These are phyloP conservation scores for Bubo bubo DNA, from an alignment of 2,113 vertebrate genomes.

Conservation along the genomic window DNA sequence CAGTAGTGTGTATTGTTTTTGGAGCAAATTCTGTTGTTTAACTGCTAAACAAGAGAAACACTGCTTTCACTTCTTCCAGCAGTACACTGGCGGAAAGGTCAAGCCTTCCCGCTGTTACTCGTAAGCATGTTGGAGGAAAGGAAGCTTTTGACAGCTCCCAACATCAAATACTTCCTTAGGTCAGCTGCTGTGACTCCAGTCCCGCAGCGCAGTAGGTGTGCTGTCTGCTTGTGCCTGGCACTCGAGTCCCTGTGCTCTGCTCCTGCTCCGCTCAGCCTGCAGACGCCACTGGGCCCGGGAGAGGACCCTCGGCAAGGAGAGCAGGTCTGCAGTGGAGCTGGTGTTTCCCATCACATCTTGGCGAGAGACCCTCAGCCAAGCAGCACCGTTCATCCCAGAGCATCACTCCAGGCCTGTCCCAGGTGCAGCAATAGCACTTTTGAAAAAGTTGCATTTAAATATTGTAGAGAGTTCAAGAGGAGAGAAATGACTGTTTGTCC, in stretches of 20 bases:
- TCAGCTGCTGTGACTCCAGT: background rate
- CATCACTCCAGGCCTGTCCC: background rate
- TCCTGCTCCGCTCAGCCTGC: background rate
- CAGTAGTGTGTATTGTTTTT: background rate
- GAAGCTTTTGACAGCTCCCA: background rate
- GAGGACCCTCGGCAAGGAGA: fast-evolving
- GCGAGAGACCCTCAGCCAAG: background rate
- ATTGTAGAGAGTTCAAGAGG: background rate
- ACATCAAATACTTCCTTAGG: background rate
- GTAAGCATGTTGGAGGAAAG: background rate
- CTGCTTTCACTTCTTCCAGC: background rate
- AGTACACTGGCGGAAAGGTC: background rate
- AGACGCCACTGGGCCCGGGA: background rate
- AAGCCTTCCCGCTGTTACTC: background rate
- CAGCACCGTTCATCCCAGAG: background rate
- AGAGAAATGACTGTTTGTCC: background rate
- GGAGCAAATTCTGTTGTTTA: background rate
- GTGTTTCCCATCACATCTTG: background rate
- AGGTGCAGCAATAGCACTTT: background rate
- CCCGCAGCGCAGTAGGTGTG: fast-evolving
- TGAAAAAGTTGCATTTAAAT: background rate
- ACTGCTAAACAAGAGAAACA: background rate
- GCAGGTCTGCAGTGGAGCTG: fast-evolving
- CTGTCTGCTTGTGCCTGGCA: fast-evolving
- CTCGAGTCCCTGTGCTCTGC: background rate